Percentiles rank a stretch among this genome's conserved stretches.
Conservation (phyloP, 2,113 vertebrate species). For the Oenanthe melanoleuca region DNA sequence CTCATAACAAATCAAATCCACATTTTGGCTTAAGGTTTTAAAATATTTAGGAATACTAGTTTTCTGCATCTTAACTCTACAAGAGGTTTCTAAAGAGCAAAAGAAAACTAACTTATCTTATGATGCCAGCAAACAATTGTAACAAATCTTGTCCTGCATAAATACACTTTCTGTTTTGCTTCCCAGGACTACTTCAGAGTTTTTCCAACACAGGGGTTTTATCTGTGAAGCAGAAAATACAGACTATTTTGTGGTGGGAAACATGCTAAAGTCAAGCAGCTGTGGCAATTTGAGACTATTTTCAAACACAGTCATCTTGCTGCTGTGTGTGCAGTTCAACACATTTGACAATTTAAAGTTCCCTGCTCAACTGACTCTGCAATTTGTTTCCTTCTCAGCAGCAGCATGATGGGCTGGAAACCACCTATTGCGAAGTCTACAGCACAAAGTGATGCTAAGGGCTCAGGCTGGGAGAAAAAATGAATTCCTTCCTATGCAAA, state of each 20-base stretch:
- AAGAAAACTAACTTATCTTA: neutral
- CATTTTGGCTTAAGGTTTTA: conserved; percentile 10
- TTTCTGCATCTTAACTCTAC: neutral
- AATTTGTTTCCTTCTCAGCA: conserved; percentile 32
- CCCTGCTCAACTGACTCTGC: conserved; percentile 12
- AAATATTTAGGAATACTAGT: conserved; percentile 13
- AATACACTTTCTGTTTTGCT: conserved; percentile 8
- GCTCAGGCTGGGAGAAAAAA: neutral
- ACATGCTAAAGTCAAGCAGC: conserved; percentile 51
- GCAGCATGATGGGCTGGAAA: neutral
- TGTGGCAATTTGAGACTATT: conserved; percentile 48
- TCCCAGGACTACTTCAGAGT: neutral
- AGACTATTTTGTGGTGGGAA: conserved; percentile 48
- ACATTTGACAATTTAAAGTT: conserved; percentile 53
- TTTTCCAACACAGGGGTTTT: conserved; percentile 8
- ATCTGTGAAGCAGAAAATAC: conserved; percentile 58
- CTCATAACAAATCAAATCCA: conserved; percentile 32
- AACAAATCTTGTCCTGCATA: conserved; percentile 33
- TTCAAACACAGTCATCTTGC: conserved; percentile 53
- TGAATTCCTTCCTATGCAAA: neutral
- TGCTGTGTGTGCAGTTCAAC: conserved; percentile 27
- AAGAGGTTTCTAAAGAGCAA: conserved; percentile 5
- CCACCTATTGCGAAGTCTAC: neutral
- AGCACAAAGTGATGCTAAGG: neutral
- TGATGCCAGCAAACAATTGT: neutral